These are phyloP conservation scores for Hylaea fasciaria DNA, from an alignment of 2,888 invertebrate genomes.

Conservation along the genomic window DNA sequence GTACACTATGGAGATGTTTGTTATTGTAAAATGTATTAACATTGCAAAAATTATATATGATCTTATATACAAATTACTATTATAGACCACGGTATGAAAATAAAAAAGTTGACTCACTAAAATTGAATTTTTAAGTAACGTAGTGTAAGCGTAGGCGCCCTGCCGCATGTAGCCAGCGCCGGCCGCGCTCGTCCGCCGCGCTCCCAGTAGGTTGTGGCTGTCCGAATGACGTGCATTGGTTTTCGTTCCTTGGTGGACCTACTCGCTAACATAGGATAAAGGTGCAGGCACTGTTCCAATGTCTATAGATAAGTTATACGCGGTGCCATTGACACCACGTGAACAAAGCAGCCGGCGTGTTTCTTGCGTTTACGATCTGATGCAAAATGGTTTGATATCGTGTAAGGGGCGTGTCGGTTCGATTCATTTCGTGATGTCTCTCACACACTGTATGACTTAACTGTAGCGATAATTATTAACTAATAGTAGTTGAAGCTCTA, in stretches of 20 bases:
- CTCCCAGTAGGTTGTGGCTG: slow-evolving; percentile 19
- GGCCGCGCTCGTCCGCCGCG: neutral
- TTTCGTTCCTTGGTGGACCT: slow-evolving; percentile 26
- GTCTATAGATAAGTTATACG: slow-evolving; percentile 13
- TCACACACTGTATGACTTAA: slow-evolving; percentile 16
- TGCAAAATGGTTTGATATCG: neutral
- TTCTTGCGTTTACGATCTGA: neutral
- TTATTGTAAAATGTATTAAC: slow-evolving; percentile 85
- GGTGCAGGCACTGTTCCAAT: slow-evolving; percentile 24
- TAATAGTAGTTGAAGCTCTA: slow-evolving; percentile 32
- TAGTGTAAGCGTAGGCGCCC: slow-evolving; percentile 69
- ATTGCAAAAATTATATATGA: slow-evolving; percentile 85
- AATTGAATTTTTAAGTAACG: slow-evolving; percentile 80
- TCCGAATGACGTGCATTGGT: slow-evolving; percentile 30
- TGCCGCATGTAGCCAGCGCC: slow-evolving; percentile 42
- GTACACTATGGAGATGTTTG: slow-evolving; percentile 83
- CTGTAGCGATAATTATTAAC: slow-evolving; percentile 23
- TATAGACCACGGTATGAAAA: slow-evolving; percentile 84
- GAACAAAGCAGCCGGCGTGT: neutral
- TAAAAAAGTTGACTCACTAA: slow-evolving; percentile 83
- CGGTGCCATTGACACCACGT: neutral
- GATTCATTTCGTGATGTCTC: slow-evolving; percentile 13
- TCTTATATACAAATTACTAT: slow-evolving; percentile 84
- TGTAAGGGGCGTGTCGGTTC: slow-evolving; percentile 8
- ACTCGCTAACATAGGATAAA: slow-evolving; percentile 24